Evolutionary conservation across 1,140 invertebrate genomes (phyloP), one percentile per base, ranked within the genome.

Genomic region (Popillia japonica): DNA sequence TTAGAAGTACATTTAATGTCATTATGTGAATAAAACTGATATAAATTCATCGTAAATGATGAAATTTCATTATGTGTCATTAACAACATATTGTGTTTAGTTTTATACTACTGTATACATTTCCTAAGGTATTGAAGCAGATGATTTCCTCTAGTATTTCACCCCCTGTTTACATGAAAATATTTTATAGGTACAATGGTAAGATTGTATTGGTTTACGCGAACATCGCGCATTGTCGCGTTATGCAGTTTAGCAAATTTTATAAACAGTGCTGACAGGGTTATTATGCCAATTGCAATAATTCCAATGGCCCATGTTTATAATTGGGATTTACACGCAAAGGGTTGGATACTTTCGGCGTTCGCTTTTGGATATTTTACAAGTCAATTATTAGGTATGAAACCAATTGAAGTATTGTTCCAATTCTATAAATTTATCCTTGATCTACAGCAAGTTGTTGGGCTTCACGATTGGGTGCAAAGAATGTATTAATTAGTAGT

Each of bases 201-300:
- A 34, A 85, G 87, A 84, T 84, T 90, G 75, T 81, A 86, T 72
- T 88, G 90, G 87, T 83, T 90, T 78, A 87, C 88, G 23, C 88
- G 89, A 78, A 91, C 89, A 0, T 90, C 90, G 68, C 86, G 88
- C 41, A 92, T 92, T 77, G 91, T 94, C 22, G 91, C 90, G 61
- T 84, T 95, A 68, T 94, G 93, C 84, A 93, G 92, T 6, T 87
- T 91, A 75, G 93, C 93, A 20, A 95, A 95, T 87, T 94, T 95
- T 80, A 94, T 95, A 79, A 95, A 95, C 86, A 92, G 94, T 55
- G 94, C 93, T 1, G 94, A 95, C 86, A 86, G 94, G 79, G 93
- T 94, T 20, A 92, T 95, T 72, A 94, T 95, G 93, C 94, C 94
- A 0, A 93, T 95, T 68, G 92, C 94, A 11, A 94, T 95, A 78